phyloP scores from a whole-genome alignment of 1,140 invertebrate genomes.

The Atopsyche davidsoni region DNA sequence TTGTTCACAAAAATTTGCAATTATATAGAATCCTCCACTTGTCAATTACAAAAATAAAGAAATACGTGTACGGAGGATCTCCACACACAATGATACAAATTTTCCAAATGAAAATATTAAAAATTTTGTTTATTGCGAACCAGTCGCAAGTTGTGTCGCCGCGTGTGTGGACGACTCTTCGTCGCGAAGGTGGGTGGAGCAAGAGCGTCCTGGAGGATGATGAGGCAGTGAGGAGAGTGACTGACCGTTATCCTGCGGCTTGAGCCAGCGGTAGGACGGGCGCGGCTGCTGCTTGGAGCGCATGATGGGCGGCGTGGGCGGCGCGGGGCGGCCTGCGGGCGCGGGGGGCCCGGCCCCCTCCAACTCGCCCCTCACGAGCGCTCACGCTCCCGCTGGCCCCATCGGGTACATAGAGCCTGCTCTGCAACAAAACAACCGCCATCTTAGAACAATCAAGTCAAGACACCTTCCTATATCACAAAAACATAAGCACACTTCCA shows the following conservation, averaged over 20 bases:
- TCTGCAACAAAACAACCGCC: neutral
- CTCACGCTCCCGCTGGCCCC: constrained; percentile 5
- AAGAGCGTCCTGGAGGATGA: neutral
- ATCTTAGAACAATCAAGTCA: neutral
- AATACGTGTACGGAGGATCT: too few relatives aligned
- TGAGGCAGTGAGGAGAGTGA: constrained; percentile 4
- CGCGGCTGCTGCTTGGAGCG: constrained; percentile 52
- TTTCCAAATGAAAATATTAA: too few relatives aligned
- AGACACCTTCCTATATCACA: neutral
- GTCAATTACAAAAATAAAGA: too few relatives aligned
- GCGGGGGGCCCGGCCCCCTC: constrained; percentile 11
- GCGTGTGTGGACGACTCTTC: neutral
- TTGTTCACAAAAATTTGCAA: too few relatives aligned
- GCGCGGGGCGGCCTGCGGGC: constrained; percentile 22
- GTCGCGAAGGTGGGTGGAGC: neutral
- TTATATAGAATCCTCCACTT: too few relatives aligned
- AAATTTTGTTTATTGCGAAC: too few relatives aligned
- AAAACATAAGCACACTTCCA: neutral
- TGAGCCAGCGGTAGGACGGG: constrained; percentile 49
- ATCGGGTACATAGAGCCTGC: constrained; percentile 1
- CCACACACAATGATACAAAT: too few relatives aligned
- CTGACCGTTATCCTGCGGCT: constrained; percentile 48
- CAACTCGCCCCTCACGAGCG: constrained; percentile 2
- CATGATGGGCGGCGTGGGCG: constrained; percentile 33
- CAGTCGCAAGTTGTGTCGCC: too few relatives aligned